These are phyloP conservation scores for Caenorhabditis angaria DNA, from an alignment of 2,888 invertebrate genomes.

Conservation along the genomic window DNA sequence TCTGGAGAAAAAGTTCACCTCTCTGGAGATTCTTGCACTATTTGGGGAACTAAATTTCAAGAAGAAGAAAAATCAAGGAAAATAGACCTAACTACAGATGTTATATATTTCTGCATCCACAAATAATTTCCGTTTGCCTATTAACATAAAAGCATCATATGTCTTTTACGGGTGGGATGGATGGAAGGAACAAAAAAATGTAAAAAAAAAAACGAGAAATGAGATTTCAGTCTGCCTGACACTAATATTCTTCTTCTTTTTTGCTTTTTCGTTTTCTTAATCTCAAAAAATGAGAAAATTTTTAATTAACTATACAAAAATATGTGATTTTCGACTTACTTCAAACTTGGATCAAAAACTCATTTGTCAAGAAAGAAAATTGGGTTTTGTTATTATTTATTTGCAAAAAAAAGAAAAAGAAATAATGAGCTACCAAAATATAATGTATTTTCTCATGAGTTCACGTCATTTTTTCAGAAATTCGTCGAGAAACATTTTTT, in stretches of 20 bases:
- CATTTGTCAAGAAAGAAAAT: background rate
- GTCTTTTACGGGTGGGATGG: background rate
- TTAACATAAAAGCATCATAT: conserved; percentile 4
- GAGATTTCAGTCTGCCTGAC: too few relatives aligned
- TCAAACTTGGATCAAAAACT: background rate
- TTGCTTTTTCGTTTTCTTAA: background rate
- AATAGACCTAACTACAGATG: too few relatives aligned
- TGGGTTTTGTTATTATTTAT: background rate
- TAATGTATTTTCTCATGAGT: background rate
- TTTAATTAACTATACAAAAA: background rate
- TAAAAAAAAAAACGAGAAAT: too few relatives aligned
- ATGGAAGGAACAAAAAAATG: too few relatives aligned
- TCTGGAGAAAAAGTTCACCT: too few relatives aligned
- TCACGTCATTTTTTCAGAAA: too few relatives aligned
- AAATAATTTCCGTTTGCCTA: conserved; percentile 1
- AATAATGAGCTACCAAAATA: background rate
- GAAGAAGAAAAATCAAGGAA: background rate
- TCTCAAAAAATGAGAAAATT: too few relatives aligned
- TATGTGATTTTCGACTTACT: too few relatives aligned
- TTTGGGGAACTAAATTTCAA: too few relatives aligned
- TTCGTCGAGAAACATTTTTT: too few relatives aligned
- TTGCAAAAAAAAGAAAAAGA: background rate
- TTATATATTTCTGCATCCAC: too few relatives aligned
- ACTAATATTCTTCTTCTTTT: background rate
- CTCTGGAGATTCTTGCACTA: too few relatives aligned